Evolutionary conservation across 2,888 invertebrate genomes (phyloP).

Genomic region (Drosophila infuscata): DNA sequence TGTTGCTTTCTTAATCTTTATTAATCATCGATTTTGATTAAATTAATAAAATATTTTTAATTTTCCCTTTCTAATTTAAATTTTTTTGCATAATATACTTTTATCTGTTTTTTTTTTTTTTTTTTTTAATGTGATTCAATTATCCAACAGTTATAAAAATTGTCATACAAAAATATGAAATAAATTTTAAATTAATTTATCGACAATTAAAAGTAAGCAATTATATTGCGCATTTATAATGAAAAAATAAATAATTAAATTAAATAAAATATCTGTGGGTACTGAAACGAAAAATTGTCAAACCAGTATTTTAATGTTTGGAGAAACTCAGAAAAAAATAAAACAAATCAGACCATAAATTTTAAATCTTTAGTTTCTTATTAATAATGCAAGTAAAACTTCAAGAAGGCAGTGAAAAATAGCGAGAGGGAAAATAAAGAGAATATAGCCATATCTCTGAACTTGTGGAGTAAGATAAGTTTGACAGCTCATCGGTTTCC

Average conservation of each 20-base stretch:
- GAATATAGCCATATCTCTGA: not conserved
- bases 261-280: not conserved
- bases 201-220: too few species aligned
- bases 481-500: not conserved
- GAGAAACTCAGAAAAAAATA: not conserved
- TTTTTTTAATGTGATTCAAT: too few species aligned
- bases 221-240: too few species aligned
- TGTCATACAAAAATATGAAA: too few species aligned
- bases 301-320: not conserved
- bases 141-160: too few species aligned
- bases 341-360: not conserved
- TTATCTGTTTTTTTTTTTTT: too few species aligned
- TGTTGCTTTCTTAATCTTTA: constrained; percentile 4
- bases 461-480: not conserved
- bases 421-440: not conserved
- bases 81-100: too few species aligned
- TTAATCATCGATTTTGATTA: too few species aligned
- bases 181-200: too few species aligned
- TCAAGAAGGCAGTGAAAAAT: not conserved
- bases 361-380: not conserved
- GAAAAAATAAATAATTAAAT: too few species aligned
- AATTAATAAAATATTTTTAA: not conserved
- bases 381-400: too few species aligned
- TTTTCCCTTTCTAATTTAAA: not conserved
- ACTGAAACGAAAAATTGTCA: not conserved